Evolutionary conservation across 2,113 vertebrate species (phyloP).

Genomic region (Sturnus vulgaris): DNA sequence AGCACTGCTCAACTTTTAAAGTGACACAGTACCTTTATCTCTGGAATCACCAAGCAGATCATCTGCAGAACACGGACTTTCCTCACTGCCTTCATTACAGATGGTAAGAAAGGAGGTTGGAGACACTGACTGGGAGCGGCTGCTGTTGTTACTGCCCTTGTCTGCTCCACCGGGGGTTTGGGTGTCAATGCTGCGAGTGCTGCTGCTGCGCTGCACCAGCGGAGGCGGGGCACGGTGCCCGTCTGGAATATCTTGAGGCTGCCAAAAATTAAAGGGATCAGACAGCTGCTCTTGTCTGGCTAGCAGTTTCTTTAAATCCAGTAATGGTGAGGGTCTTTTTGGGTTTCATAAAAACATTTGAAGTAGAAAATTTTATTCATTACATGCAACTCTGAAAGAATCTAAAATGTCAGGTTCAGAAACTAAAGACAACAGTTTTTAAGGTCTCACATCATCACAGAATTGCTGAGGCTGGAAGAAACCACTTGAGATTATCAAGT

Average conservation of each 20-base stretch:
- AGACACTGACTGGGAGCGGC: conserved; percentile 92
- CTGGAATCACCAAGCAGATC: conserved; percentile 79
- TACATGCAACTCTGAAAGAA: neutral
- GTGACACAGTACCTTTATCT: conserved; percentile 84
- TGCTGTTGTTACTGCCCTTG: conserved; percentile 88
- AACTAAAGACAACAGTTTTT: neutral
- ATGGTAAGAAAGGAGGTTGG: conserved; percentile 93
- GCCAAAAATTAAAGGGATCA: neutral
- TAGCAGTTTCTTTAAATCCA: neutral
- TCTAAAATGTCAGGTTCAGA: neutral
- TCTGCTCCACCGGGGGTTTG: conserved; percentile 92
- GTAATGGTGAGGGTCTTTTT: neutral
- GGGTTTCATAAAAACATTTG: neutral
- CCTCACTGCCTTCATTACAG: conserved; percentile 83
- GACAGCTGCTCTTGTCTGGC: neutral
- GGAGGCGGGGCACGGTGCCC: conserved; percentile 95
- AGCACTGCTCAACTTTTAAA: neutral
- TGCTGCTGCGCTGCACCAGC: conserved; percentile 87
- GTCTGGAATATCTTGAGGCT: conserved; percentile 96
- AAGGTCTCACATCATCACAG: neutral
- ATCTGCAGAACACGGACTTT: conserved; percentile 85
- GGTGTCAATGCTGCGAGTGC: conserved; percentile 95
- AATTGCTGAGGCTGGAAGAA: neutral
- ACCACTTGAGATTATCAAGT: neutral
- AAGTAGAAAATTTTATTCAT: neutral